Evolutionary conservation across 2,888 invertebrate species (phyloP).

Genomic region (Oegoconia quadripuncta): DNA sequence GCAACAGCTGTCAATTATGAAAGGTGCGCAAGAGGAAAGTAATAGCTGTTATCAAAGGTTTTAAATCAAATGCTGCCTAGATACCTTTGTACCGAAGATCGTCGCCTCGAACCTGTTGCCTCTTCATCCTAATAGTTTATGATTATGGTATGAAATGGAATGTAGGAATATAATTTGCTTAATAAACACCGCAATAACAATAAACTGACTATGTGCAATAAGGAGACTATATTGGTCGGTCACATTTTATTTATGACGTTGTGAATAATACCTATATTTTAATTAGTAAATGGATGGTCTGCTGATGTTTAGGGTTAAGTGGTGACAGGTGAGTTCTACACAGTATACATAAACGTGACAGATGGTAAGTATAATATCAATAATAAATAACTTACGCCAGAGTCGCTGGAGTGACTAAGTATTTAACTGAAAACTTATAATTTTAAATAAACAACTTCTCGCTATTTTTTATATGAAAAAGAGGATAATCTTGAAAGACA

Average conservation of each 20-base stretch:
- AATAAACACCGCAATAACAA: slow-evolving; percentile 5
- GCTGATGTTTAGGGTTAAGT: slow-evolving; percentile 22
- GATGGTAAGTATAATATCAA: slow-evolving; percentile 18
- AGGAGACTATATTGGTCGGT: no score
- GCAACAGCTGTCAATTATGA: slow-evolving; percentile 40
- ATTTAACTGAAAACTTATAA: no score
- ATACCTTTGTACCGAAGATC: slow-evolving; percentile 40
- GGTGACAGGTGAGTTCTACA: slow-evolving; percentile 33
- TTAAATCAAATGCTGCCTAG: slow-evolving; percentile 35
- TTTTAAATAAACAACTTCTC: no score
- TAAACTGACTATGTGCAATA: no score
- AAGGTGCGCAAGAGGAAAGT: slow-evolving; percentile 39
- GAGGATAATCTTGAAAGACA: no score
- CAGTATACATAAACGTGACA: no score
- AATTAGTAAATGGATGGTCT: slow-evolving; percentile 28
- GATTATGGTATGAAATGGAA: slow-evolving; percentile 7
- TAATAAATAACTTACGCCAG: no score
- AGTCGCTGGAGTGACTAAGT: no score
- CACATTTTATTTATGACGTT: no score
- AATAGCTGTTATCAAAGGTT: slow-evolving; percentile 40
- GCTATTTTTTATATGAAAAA: no score
- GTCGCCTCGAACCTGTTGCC: slow-evolving; percentile 49
- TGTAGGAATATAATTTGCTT: slow-evolving; percentile 10
- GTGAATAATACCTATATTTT: slow-evolving; percentile 16
- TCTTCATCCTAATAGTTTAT: slow-evolving; percentile 24